A percentile compares a stretch with the other conserved stretches of the same genome.
phyloP scores from a whole-genome alignment of 2,888 invertebrate genomes.

The Platynereis dumerilii region DNA sequence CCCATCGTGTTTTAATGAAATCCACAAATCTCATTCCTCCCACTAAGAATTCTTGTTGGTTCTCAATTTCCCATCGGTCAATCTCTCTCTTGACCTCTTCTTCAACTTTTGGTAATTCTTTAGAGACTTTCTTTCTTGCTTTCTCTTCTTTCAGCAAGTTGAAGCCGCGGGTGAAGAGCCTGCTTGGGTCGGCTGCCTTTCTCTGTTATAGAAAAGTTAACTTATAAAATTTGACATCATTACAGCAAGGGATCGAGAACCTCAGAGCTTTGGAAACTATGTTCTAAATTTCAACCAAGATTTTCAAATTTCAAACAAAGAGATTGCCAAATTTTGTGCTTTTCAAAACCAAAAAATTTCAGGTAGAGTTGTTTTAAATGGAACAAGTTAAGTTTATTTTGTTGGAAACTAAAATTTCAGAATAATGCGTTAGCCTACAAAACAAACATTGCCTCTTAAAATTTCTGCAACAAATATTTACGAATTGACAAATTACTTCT shows the following conservation, averaged over 20 bases:
- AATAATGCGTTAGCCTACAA: too few species aligned
- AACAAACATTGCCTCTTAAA: too few species aligned
- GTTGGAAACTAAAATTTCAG: too few species aligned
- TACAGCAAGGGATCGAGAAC: too few species aligned
- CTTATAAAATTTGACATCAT: neutral
- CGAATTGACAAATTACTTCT: too few species aligned
- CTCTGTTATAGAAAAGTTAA: constrained; percentile 53
- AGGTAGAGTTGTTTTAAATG: neutral
- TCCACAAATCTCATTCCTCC: constrained; percentile 51
- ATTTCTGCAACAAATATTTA: too few species aligned
- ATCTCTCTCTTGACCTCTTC: constrained; percentile 51
- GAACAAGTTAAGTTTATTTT: too few species aligned
- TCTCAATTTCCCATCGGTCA: constrained; percentile 52
- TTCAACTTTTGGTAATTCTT: constrained; percentile 63
- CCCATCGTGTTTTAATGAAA: constrained; percentile 54
- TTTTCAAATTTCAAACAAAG: too few species aligned
- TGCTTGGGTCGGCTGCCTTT: constrained; percentile 76
- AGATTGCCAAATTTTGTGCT: too few species aligned
- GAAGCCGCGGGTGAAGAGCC: constrained; percentile 85
- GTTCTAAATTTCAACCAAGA: too few species aligned
- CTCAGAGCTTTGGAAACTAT: too few species aligned
- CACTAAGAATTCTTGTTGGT: constrained; percentile 50
- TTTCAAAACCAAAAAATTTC: neutral
- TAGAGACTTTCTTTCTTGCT: constrained; percentile 79
- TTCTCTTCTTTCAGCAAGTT: constrained; percentile 85